Evolutionary conservation across 2,113 vertebrate species (phyloP), one percentile per base, ranked within the genome.

Genomic region (Oxygymnocypris stewartii): DNA sequence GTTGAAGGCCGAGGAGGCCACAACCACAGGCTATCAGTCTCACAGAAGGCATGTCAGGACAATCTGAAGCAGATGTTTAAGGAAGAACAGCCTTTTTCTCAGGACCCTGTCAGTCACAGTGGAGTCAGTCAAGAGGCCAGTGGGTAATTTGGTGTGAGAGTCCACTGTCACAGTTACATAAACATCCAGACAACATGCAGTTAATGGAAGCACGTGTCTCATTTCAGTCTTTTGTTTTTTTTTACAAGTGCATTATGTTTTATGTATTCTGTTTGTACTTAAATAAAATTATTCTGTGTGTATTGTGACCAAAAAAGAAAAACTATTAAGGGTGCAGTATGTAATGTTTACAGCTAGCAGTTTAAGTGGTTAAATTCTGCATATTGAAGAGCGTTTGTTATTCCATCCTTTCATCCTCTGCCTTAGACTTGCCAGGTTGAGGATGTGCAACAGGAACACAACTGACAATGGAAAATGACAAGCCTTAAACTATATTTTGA

Each of bases 1-100:
- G 16, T 47, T 75, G 80, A 75, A 47, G 61, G 63, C n/a, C 9
- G 51, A 9, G 42, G 42, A 57, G 59, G 37, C 59, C 79, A 80
- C 75, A 84, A 86, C 61, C 87, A 83, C 44, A 71, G 40, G 73
- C 74, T 79, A 88, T 86, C 63, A 40, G 67, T 61, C 51, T 86
- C 57, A 51, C 81, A 69, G 28, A 85, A 80, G 88, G 47, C 79
- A 28, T 67, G 42, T 71, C 65, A 67, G 49, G 87, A 25, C 49
- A 82, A 74, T 84, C 51, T 76, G n/a, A 81, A 42, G 42, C n/a
- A 31, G 83, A 67, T 57, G 0, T 80, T 25, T 80, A 37, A 87
- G 16, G 28, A 71, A 79, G 13, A 51, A 63, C 78, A 63, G 23
- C 18, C 31, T 61, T 79, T 37, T 59, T 37, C 20, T 61, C 51